Conservation (phyloP, 1,140 invertebrate genomes). For the Drosophila seguyi region DNA sequence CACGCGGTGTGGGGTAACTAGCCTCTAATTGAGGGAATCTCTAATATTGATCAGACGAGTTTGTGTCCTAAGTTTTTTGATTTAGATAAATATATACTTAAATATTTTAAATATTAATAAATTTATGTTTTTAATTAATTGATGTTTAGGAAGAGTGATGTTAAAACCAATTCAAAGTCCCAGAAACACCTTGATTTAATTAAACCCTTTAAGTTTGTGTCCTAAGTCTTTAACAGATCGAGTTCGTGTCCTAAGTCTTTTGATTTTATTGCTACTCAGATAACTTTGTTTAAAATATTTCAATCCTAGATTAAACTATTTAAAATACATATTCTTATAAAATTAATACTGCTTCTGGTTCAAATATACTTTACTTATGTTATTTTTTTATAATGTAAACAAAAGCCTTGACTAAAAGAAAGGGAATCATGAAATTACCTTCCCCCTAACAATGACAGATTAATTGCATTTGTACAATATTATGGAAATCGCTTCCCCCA, state of each 20-base stretch:
- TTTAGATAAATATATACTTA: background rate
- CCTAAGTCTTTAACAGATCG: background rate
- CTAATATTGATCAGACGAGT: constrained; percentile 13
- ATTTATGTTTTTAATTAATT: background rate
- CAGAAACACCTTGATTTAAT: background rate
- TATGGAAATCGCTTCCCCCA: constrained; percentile 19
- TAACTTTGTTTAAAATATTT: rapidly evolving
- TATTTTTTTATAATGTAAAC: too few species aligned
- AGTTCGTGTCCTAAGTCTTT: constrained; percentile 34
- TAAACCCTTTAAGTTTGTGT: constrained; percentile 6
- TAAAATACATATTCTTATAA: background rate
- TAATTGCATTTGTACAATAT: constrained; percentile 22
- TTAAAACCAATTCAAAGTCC: background rate
- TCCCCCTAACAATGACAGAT: background rate
- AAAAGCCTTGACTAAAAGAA: background rate
- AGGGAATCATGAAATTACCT: background rate
- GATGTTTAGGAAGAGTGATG: background rate
- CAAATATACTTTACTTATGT: too few species aligned
- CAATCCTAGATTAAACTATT: background rate
- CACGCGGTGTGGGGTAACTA: constrained; percentile 31
- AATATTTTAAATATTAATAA: background rate
- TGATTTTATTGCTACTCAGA: background rate
- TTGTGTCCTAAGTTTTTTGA: constrained; percentile 33
- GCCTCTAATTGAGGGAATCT: constrained; percentile 26
- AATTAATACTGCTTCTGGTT: background rate